phyloP scores from a whole-genome alignment of 2,113 vertebrate genomes.

The Microcebus lehilahytsara region DNA sequence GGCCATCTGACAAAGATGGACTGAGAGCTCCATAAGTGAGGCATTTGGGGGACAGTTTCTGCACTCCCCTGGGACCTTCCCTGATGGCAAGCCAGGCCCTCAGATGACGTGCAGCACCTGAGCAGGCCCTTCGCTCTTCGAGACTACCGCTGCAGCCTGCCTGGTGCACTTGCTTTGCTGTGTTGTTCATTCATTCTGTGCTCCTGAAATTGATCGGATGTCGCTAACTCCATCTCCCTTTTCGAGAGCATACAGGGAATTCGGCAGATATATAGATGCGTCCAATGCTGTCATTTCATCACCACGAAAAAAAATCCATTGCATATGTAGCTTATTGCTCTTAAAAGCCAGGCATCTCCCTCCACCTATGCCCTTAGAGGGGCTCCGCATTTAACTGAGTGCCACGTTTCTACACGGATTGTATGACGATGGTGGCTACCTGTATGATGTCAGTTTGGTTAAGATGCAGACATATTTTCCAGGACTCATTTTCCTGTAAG shows the following conservation, averaged over 20 bases:
- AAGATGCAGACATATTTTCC: not conserved
- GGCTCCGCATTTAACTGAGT: not conserved
- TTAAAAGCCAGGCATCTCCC: not conserved
- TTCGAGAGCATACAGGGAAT: not conserved
- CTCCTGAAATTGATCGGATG: not conserved
- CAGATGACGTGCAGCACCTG: no score
- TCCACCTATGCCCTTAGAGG: not conserved
- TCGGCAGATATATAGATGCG: not conserved
- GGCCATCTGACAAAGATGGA: not conserved
- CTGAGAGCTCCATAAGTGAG: no score
- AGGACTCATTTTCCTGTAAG: not conserved
- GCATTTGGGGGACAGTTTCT: no score
- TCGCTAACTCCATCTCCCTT: not conserved
- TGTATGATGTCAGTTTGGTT: not conserved
- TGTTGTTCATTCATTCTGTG: no score
- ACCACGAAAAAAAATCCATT: not conserved
- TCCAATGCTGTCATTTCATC: no score
- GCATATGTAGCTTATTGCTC: not conserved
- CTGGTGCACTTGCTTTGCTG: no score
- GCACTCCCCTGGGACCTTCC: no score
- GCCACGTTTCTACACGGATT: no score
- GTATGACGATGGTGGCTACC: not conserved
- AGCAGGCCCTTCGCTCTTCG: no score
- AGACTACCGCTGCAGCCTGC: no score
- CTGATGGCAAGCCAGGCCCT: no score